phyloP scores from a whole-genome alignment of 2,888 invertebrate genomes.

The Ditula angustiorana region DNA sequence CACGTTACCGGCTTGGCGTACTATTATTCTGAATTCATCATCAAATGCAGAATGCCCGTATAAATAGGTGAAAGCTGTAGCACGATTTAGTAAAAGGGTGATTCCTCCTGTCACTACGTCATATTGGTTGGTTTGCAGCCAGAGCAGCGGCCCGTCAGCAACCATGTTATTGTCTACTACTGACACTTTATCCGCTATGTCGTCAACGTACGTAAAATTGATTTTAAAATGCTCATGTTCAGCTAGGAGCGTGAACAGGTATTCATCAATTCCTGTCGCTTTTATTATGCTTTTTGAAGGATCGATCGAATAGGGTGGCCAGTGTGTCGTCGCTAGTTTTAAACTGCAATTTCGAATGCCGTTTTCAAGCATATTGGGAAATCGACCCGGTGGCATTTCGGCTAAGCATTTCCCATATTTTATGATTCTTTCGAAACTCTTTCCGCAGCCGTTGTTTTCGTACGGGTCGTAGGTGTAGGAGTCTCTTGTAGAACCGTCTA shows the following conservation, averaged over 20 bases:
- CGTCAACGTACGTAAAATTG: conserved; percentile 49
- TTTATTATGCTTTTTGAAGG: conserved; percentile 26
- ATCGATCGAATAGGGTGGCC: conserved; percentile 60
- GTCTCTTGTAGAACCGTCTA: conserved; percentile 50
- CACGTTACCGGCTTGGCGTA: conserved; percentile 51
- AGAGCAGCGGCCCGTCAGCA: conserved; percentile 51
- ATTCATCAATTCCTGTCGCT: conserved; percentile 48
- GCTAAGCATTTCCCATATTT: conserved; percentile 56
- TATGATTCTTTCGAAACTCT: conserved; percentile 55
- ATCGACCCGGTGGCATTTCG: conserved; percentile 47
- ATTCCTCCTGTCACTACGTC: conserved; percentile 51
- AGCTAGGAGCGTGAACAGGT: conserved; percentile 53
- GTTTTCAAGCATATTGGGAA: conserved; percentile 55
- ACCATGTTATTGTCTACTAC: conserved; percentile 43
- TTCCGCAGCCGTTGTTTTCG: conserved; percentile 66
- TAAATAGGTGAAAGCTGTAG: conserved; percentile 52
- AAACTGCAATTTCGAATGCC: conserved; percentile 60
- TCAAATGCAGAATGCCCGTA: conserved; percentile 52
- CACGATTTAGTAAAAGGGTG: conserved; percentile 48
- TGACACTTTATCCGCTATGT: conserved; percentile 45
- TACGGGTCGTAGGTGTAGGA: conserved; percentile 67
- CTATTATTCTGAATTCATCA: conserved; percentile 58
- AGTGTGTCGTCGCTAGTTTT: conserved; percentile 53
- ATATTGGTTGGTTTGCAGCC: conserved; percentile 46
- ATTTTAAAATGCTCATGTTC: conserved; percentile 56